These are phyloP conservation scores for Chrysomallon squamiferum DNA, from an alignment of 1,140 invertebrate genomes.

Conservation along the genomic window DNA sequence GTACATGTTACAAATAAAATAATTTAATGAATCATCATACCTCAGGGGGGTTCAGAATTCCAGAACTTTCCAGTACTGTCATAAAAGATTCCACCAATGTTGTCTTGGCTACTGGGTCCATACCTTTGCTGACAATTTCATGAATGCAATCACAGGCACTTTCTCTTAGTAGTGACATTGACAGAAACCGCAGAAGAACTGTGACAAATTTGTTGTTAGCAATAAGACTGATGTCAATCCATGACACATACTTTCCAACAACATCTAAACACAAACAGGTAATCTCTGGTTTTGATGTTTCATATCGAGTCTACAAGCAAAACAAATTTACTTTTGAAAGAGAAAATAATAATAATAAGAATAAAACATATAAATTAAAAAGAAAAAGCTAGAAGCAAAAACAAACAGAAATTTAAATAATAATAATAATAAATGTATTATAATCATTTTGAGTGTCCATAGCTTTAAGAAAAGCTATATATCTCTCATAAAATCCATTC, in stretches of 20 bases:
- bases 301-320: conserved; percentile 62
- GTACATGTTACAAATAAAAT: too few relatives aligned
- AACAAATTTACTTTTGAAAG: not conserved
- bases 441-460: too few relatives aligned
- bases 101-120: conserved; percentile 69
- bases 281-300: conserved; percentile 60
- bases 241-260: conserved; percentile 69
- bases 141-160: conserved; percentile 68
- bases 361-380: too few relatives aligned
- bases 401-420: not conserved
- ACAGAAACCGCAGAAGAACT: conserved; percentile 65
- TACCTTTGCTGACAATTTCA: conserved; percentile 70
- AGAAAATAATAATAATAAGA: too few relatives aligned
- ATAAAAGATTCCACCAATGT: conserved; percentile 69
- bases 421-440: not conserved
- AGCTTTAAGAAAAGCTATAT: too few relatives aligned
- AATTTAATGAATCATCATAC: too few relatives aligned
- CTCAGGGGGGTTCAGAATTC: conserved; percentile 58
- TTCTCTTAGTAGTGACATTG: conserved; percentile 60
- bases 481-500: too few relatives aligned
- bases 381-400: not conserved
- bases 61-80: conserved; percentile 62
- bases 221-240: conserved; percentile 71
- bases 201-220: conserved; percentile 69
- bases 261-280: conserved; percentile 67